A percentile compares a stretch with the other conserved stretches of the same genome.
Conservation (phyloP, 2,888 invertebrate species). For the Hecatera dysodea region DNA sequence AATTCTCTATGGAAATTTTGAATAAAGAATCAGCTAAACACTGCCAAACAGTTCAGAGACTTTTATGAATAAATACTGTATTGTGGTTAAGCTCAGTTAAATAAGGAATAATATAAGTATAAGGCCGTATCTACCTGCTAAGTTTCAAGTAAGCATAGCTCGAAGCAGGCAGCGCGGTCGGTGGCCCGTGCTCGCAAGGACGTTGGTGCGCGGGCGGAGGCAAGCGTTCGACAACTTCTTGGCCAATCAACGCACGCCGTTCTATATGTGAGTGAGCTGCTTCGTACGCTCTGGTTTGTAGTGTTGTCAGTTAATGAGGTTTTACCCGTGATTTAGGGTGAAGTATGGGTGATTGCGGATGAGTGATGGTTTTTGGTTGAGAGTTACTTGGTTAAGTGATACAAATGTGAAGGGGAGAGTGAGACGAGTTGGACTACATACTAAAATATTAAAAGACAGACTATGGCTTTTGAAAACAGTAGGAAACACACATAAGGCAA, state of each 20-base stretch:
- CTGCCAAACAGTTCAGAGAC: neutral
- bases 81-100: slow-evolving; percentile 20
- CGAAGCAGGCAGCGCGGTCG: slow-evolving; percentile 81
- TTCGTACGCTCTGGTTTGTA: slow-evolving; percentile 67
- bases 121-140: slow-evolving; percentile 68
- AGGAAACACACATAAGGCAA: too few species aligned
- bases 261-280: slow-evolving; percentile 67
- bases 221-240: slow-evolving; percentile 78
- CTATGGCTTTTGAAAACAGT: too few species aligned
- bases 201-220: slow-evolving; percentile 89
- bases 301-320: slow-evolving; percentile 61
- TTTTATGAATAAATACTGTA: neutral
- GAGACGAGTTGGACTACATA: too few species aligned
- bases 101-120: slow-evolving; percentile 39
- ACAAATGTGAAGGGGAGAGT: too few species aligned
- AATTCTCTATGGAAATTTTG: neutral
- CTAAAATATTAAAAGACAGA: too few species aligned
- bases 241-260: slow-evolving; percentile 72
- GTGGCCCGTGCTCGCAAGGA: slow-evolving; percentile 87
- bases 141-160: slow-evolving; percentile 69
- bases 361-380: neutral
- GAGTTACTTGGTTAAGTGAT: neutral
- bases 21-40: neutral
- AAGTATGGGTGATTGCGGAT: fast-evolving
- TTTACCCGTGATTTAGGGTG: neutral